These are phyloP conservation scores for Aegithalos caudatus DNA, from an alignment of 2,113 vertebrate genomes.

Conservation along the genomic window DNA sequence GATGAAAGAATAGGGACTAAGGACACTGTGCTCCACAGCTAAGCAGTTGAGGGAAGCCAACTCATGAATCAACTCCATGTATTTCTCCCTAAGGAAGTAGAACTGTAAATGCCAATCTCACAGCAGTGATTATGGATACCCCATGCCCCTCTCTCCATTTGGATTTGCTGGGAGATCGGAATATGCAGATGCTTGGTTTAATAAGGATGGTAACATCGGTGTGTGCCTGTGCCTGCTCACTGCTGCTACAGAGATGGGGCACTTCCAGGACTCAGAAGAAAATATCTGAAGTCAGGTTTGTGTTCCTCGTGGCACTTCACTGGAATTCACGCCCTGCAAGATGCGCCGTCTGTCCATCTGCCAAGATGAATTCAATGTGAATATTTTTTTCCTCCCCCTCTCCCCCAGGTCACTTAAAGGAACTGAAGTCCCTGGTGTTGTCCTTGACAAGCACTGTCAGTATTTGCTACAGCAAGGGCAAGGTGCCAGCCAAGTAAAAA, in stretches of 20 bases:
- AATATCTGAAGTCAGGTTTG: not conserved
- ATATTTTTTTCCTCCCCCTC: rapidly evolving
- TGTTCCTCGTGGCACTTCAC: not conserved
- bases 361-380: rapidly evolving
- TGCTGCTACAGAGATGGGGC: not conserved
- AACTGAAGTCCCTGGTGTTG: not conserved
- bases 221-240: not conserved
- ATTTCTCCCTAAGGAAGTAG: not conserved
- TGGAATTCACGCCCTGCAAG: not conserved
- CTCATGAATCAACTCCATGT: not conserved
- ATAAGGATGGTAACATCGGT: not conserved
- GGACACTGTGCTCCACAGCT: not conserved
- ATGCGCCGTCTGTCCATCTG: rapidly evolving
- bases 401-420: not conserved
- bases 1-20: not conserved
- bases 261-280: not conserved
- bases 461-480: conserved; percentile 3
- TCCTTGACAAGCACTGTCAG: conserved; percentile 25
- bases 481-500: conserved; percentile 26
- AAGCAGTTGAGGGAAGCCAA: not conserved
- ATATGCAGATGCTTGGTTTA: not conserved
- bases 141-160: not conserved
- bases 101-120: not conserved
- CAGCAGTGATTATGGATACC: not conserved
- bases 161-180: not conserved